Conservation (phyloP, 2,888 invertebrate genomes). For the Tachina lurida region DNA sequence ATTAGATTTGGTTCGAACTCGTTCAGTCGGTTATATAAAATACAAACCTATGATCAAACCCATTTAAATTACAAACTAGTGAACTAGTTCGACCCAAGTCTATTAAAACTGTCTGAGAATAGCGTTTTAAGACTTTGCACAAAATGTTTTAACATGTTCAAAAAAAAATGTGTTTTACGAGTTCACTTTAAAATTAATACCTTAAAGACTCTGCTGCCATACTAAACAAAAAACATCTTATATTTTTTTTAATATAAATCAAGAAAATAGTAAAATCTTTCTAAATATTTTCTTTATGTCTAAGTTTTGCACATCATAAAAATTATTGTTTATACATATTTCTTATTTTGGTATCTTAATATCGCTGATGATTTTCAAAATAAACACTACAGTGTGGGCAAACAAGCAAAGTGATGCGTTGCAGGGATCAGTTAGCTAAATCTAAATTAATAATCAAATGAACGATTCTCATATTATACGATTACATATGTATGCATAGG, state of each 20-base stretch:
- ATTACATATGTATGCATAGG: neutral
- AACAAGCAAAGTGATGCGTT: slow-evolving; percentile 4
- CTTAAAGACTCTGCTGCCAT: neutral
- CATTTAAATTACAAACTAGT: too few relatives aligned
- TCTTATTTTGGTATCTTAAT: neutral
- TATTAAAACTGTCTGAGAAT: too few relatives aligned
- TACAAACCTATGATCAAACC: too few relatives aligned
- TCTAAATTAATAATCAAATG: neutral
- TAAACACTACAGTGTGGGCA: slow-evolving; percentile 29
- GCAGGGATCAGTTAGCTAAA: slow-evolving; percentile 10
- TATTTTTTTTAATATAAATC: slow-evolving; percentile 9
- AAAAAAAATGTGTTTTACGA: too few relatives aligned
- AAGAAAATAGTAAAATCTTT: slow-evolving; percentile 6
- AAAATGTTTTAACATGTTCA: too few relatives aligned
- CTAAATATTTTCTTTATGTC: slow-evolving; percentile 20
- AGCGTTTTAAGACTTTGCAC: too few relatives aligned
- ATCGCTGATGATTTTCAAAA: slow-evolving; percentile 29
- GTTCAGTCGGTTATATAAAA: too few relatives aligned
- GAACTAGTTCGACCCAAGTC: too few relatives aligned
- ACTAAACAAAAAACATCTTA: too few relatives aligned
- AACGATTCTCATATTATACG: neutral
- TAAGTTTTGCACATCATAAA: slow-evolving; percentile 41
- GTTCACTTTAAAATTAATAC: neutral
- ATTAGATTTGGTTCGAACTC: too few relatives aligned
- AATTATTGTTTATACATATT: slow-evolving; percentile 34